These are phyloP conservation scores for Philaenus spumarius DNA, from an alignment of 1,140 invertebrate genomes.

Conservation along the genomic window DNA sequence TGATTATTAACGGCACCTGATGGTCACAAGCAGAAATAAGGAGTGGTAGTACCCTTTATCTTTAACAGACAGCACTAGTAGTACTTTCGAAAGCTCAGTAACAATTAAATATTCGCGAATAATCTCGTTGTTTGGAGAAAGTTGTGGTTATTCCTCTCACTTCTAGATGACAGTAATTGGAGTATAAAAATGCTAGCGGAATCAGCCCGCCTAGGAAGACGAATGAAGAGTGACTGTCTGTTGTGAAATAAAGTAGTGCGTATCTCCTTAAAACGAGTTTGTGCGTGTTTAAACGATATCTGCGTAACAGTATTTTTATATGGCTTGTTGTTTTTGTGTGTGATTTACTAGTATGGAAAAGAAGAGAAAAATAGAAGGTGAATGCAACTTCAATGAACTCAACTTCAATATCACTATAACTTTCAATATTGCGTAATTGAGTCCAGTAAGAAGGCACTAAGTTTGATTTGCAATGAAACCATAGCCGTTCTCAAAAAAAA, in stretches of 20 bases:
- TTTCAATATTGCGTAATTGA: not conserved
- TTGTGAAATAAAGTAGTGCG: constrained; percentile 20
- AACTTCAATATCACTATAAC: not conserved
- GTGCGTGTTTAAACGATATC: no score
- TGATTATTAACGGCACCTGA: no score
- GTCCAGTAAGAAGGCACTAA: not conserved
- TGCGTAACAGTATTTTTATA: not conserved
- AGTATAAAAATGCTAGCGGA: not conserved
- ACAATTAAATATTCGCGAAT: not conserved
- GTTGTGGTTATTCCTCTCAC: no score
- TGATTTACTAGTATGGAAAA: not conserved
- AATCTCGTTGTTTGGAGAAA: not conserved
- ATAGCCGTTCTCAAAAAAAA: constrained; percentile 25
- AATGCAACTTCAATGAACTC: not conserved
- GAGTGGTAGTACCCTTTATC: not conserved
- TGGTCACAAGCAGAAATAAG: no score
- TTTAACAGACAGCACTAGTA: not conserved
- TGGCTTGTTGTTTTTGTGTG: not conserved
- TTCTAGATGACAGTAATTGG: no score
- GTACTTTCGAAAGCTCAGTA: not conserved
- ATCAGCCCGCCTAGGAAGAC: no score
- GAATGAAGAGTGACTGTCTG: no score
- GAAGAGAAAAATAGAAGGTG: not conserved
- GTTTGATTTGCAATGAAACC: not conserved
- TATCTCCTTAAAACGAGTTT: no score